Evolutionary conservation across 2,888 invertebrate genomes (phyloP).

Genomic region (Tipula vernalis): DNA sequence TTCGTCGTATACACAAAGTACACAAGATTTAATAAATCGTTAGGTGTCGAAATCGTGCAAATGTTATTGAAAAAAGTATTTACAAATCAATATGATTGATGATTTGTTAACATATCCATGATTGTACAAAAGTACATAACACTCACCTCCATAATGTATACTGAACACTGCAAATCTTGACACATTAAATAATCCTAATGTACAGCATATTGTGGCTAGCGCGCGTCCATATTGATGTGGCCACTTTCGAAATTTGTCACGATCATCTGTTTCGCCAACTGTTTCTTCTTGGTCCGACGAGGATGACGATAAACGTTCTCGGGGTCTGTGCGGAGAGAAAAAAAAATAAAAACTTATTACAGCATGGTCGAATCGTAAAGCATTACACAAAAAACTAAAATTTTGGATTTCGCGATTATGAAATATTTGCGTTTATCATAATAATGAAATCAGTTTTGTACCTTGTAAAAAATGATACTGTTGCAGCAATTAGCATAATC

Average conservation of each 20-base stretch:
- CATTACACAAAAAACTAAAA: neutral
- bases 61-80: neutral
- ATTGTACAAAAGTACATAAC: neutral
- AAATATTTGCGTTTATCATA: neutral
- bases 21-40: neutral
- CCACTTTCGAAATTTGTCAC: constrained; percentile 37
- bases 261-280: neutral
- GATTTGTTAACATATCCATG: neutral
- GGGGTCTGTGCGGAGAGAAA: neutral
- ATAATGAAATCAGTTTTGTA: neutral
- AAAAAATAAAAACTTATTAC: neutral
- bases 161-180: constrained; percentile 77
- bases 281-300: constrained; percentile 15
- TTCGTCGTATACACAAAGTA: neutral
- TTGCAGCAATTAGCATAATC: constrained; percentile 10
- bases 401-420: neutral
- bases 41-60: neutral
- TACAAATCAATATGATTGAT: neutral
- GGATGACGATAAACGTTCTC: constrained; percentile 13
- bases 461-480: neutral
- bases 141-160: constrained; percentile 70
- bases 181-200: constrained; percentile 77
- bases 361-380: neutral
- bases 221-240: constrained; percentile 63
- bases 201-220: constrained; percentile 72